Base-by-base conservation (phyloP, 2,113 vertebrate genomes). In the Mustela lutreola region DNA sequence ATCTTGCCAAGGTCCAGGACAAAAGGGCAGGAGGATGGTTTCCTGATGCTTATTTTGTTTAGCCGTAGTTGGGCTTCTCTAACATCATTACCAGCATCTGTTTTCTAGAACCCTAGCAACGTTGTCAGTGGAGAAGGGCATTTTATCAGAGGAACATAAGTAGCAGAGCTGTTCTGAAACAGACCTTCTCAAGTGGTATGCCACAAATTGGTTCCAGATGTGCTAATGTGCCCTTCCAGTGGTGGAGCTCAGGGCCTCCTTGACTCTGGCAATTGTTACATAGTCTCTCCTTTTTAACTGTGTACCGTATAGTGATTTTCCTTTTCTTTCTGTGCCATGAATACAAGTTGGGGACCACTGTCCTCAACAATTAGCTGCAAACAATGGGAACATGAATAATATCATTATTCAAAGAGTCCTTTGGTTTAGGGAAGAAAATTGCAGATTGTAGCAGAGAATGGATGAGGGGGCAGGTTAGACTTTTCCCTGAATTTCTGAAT, bases 331-430 rank as follows among this genome's bases (percentile, higher is more conserved):
- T 76, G 16, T 67, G 31, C 62, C 39, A 84, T 48, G 36, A 89
- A 81, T 21, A n/a, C 31, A 62, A 22, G 19, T 89, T 79, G 31
- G 63, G 19, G 85, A 94, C 33, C 45, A 67, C 63, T 89, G 12
- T 85, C 85, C 33, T 85, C 65, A 94, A 62, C 24, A 73, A 48
- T 89, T 83, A 89, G 48, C 53, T 92, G 58, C 73, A 15, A 94
- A 95, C 60, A 94, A 71, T 91, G 22, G 95, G 50, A 89, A 63
- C 18, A 5, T 56, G 53, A 87, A 65, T 94, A 60, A 81, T 82
- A 76, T 16, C 24, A 33, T 45, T 31, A 42, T 10, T 45, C 85
- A 85, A 65, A 71, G 42, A 80, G 28, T 84, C 36, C 63, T 89
- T 63, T 88, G 53, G 39, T 83, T 56, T 76, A 70, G 24, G 65